Conservation (phyloP, 1,140 invertebrate genomes). For the Pseudomyrmex sp. region DNA sequence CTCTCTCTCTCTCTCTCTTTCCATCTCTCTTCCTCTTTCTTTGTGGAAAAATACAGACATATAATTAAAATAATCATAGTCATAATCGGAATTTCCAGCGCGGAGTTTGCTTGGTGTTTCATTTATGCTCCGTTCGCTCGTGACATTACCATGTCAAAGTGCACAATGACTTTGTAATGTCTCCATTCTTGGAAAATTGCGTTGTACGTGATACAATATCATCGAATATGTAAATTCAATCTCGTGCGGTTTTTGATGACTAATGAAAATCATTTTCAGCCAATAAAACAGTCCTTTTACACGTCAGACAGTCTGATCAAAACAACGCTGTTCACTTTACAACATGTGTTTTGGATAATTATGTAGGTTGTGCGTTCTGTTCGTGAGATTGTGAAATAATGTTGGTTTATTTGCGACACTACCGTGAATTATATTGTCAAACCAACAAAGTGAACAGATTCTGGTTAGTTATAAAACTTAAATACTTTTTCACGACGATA, state of each 20-base stretch:
- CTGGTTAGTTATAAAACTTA: slow-evolving; percentile 31
- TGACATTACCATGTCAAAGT: slow-evolving; percentile 15
- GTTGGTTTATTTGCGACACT: not conserved
- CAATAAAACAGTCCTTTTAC: not conserved
- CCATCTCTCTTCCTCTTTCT: not conserved
- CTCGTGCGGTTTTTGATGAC: slow-evolving; percentile 4
- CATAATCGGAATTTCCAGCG: not conserved
- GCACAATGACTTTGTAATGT: slow-evolving; percentile 37
- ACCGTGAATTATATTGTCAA: slow-evolving; percentile 9
- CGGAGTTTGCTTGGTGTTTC: not conserved
- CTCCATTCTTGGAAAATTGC: slow-evolving; percentile 20
- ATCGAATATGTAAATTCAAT: slow-evolving; percentile 38
- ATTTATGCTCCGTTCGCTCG: slow-evolving; percentile 11
- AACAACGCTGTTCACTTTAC: not conserved
- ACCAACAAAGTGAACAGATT: not conserved
- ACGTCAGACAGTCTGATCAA: not conserved
- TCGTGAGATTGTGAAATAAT: not conserved
- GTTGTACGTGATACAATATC: slow-evolving; percentile 7
- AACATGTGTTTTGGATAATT: not conserved
- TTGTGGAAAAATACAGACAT: not conserved
- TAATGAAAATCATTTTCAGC: slow-evolving; percentile 19
- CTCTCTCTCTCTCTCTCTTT: not conserved
- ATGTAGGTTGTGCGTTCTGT: not conserved
- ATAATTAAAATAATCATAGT: slow-evolving; percentile 15
- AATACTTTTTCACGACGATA: not conserved